Conservation (phyloP, 1,140 invertebrate species). For the Zaprionus tsacasi region DNA sequence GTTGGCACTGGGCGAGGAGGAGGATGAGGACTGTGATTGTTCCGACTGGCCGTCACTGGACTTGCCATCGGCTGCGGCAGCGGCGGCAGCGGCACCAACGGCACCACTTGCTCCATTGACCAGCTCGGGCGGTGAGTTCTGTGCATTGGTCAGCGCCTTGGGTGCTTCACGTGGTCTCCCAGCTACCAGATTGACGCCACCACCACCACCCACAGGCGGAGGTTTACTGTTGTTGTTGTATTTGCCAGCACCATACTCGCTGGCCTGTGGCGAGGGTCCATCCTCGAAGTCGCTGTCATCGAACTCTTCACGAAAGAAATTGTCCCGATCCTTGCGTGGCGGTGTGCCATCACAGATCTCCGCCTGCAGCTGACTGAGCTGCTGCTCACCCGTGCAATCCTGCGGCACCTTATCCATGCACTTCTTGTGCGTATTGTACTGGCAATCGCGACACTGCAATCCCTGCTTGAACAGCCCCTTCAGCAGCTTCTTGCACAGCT, state of each 20-base stretch:
- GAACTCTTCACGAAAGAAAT: constrained; percentile 87
- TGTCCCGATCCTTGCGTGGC: constrained; percentile 87
- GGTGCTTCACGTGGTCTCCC: constrained; percentile 60
- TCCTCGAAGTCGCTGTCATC: constrained; percentile 88
- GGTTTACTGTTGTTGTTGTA: constrained; percentile 37
- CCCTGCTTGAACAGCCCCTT: constrained; percentile 98
- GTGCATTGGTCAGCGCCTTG: constrained; percentile 73
- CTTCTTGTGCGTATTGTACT: constrained; percentile 99
- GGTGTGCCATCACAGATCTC: constrained; percentile 86
- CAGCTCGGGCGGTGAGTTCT: constrained; percentile 76
- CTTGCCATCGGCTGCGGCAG: constrained; percentile 28
- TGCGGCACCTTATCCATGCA: constrained; percentile 97
- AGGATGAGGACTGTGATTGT: constrained; percentile 85
- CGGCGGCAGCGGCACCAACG: not conserved
- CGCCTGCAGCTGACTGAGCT: constrained; percentile 73
- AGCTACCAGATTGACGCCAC: constrained; percentile 58
- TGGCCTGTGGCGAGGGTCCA: constrained; percentile 36
- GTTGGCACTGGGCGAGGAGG: constrained; percentile 95
- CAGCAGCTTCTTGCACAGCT: constrained; percentile 97
- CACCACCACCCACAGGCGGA: constrained; percentile 13
- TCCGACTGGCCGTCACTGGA: constrained; percentile 73
- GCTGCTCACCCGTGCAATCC: constrained; percentile 95
- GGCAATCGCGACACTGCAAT: constrained; percentile 98
- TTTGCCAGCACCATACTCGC: constrained; percentile 54
- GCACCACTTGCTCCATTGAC: constrained; percentile 52